Percentiles rank a stretch among this genome's conserved stretches.
Evolutionary conservation across 2,888 invertebrate species (phyloP).

Genomic region (Imbricaverruca yamaguchii): DNA sequence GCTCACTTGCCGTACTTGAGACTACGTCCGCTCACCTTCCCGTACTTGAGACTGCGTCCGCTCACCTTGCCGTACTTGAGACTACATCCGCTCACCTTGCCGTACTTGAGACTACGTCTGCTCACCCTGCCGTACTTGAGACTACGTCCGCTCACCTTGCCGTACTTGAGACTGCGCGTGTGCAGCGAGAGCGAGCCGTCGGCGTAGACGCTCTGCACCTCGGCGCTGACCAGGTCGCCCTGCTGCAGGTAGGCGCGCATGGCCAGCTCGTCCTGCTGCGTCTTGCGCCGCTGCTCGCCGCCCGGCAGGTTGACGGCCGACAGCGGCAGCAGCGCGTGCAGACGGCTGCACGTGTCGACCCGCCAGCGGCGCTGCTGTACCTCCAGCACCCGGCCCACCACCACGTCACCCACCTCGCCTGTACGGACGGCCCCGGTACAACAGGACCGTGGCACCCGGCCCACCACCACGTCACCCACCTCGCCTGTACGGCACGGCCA

Average conservation of each 20-base stretch:
- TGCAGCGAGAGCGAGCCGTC: constrained; percentile 91
- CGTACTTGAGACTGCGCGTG: constrained; percentile 93
- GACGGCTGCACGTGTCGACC: constrained; percentile 83
- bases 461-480: too few species aligned
- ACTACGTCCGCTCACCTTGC: constrained; percentile 52
- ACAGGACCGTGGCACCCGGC: too few species aligned
- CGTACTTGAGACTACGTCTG: too few species aligned
- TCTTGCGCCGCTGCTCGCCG: constrained; percentile 58
- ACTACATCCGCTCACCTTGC: too few species aligned
- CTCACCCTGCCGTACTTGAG: too few species aligned
- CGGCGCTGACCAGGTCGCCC: constrained; percentile 94
- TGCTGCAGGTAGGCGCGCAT: constrained; percentile 92
- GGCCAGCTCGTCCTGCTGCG: constrained; percentile 93
- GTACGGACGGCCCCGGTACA: too few species aligned
- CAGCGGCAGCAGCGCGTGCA: constrained; percentile 61
- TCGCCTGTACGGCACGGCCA: too few species aligned
- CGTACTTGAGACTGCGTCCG: too few species aligned
- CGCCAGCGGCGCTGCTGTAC: constrained; percentile 76
- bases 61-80: too few species aligned
- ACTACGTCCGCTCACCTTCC: too few species aligned
- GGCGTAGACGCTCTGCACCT: constrained; percentile 85
- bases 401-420: constrained; percentile 86
- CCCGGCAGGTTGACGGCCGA: constrained; percentile 97
- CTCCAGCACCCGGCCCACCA: constrained; percentile 88
- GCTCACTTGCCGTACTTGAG: too few species aligned